Evolutionary conservation across 1,140 invertebrate genomes (phyloP), one percentile per base, ranked within the genome.

Genomic region (Papilio aristodemus): DNA sequence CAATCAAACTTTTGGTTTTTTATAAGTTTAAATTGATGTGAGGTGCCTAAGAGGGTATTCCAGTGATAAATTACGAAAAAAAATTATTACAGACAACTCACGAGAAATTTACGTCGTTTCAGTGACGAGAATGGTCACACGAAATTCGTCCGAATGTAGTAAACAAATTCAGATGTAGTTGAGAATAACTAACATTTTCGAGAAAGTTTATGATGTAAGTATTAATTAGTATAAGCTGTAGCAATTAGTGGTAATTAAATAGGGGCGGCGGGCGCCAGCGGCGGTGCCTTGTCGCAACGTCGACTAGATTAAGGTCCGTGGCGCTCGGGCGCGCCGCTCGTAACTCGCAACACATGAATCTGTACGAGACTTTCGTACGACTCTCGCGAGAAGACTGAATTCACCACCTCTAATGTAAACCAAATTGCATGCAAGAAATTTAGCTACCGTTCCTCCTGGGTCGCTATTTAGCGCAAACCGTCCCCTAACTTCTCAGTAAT

Each of bases 231-330:
- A 86, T 85, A 83, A 87, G 84, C 78, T 83, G 80, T 79, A 83
- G 80, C 83, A 89, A 90, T 91, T 90, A 89, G 86, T 83, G 76
- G 85, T 87, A 88, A 90, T 90, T 89, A 89, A 88, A 82, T 84
- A 82, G 79, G 79, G 79, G 74, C 73, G 72, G 66, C 71, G 75
- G 72, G 74, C 78, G 80, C 71, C 77, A 74, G 74, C 75, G 75
- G 77, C 78, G 59, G 37, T 70, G 74, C 74, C 73, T 78, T 82
- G 83, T 84, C 81, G 78, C 80, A 78, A 71, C 73, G 79, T 78
- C 70, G 80, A 79, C 81, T 85, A 86, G 85, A 87, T 91, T 87
- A 89, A 81, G 81, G 80, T 81, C 76, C 80, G 79, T 70, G 77
- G 78, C 79, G 80, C 79, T 76, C 72, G 80, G 81, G 74, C 79